These are phyloP conservation scores for Brachionus rubens DNA, from an alignment of 1,140 invertebrate species.

Conservation along the genomic window DNA sequence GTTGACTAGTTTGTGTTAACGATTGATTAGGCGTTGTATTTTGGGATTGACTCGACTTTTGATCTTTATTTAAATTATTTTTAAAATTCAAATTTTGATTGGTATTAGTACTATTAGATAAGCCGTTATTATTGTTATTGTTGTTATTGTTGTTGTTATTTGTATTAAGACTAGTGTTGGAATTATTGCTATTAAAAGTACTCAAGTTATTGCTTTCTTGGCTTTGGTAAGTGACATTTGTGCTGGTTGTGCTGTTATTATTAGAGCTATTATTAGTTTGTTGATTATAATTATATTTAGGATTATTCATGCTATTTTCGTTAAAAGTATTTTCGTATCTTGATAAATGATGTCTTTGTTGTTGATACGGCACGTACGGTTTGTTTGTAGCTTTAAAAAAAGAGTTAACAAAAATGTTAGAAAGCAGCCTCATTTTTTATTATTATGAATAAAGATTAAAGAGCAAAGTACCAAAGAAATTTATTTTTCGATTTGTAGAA, in stretches of 20 bases:
- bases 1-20: not conserved
- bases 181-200: no score
- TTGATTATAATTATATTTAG: not conserved
- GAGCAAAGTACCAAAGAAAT: no score
- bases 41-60: not conserved
- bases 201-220: not conserved
- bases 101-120: not conserved
- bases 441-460: no score
- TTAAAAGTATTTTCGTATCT: conserved; percentile 9
- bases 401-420: no score
- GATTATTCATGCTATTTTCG: not conserved
- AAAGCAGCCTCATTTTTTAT: not conserved
- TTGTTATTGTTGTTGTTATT: conserved; percentile 12
- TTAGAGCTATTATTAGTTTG: not conserved
- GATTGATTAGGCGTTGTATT: not conserved
- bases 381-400: conserved; percentile 32
- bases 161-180: no score
- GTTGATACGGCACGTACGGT: not conserved
- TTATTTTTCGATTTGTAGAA: no score
- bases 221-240: not conserved
- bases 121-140: not conserved
- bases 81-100: not conserved
- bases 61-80: not conserved
- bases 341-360: conserved; percentile 12
- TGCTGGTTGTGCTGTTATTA: not conserved